A percentile compares a stretch with the other conserved stretches of the same genome.
Conservation (phyloP, 2,797 vertebrate species). For the Bradypus variegatus region DNA sequence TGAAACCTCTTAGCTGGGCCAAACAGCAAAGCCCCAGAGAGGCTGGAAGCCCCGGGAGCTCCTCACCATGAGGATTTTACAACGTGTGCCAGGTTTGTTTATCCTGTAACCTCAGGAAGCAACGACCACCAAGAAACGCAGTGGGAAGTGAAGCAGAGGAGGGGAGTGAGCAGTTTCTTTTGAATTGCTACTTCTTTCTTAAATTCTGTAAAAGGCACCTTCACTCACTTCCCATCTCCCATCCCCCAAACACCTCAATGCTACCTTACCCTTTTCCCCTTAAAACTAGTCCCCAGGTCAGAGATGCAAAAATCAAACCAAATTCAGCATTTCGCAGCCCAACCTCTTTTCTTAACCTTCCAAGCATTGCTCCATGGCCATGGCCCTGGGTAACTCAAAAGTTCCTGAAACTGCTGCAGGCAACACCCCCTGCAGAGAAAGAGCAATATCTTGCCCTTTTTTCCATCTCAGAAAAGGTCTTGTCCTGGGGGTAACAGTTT, state of each 20-base stretch:
- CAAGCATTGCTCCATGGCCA: too few relatives aligned
- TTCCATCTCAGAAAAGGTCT: neutral
- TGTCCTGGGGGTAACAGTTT: neutral
- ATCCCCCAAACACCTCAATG: neutral
- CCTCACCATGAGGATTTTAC: constrained; percentile 44
- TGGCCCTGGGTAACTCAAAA: fast-evolving
- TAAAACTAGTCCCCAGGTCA: neutral
- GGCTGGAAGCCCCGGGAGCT: constrained; percentile 41
- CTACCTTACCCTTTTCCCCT: neutral
- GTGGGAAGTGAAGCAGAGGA: neutral
- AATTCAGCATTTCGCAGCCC: neutral
- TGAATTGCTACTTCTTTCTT: neutral
- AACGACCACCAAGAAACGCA: constrained; percentile 63
- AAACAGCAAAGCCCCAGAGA: constrained; percentile 47
- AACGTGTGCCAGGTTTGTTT: constrained; percentile 56
- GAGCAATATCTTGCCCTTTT: neutral
- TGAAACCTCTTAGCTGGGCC: constrained; percentile 66
- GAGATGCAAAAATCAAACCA: neutral
- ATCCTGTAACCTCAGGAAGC: constrained; percentile 60
- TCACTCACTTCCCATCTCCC: neutral
- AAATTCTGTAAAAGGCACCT: neutral
- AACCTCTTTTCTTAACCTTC: neutral
- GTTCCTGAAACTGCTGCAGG: neutral
- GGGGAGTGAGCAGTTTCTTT: neutral
- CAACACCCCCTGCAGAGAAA: neutral